Percentiles rank a stretch among this genome's conserved stretches.
These are phyloP conservation scores for Sciurus niger DNA, from an alignment of 2,113 vertebrate species.

Conservation along the genomic window DNA sequence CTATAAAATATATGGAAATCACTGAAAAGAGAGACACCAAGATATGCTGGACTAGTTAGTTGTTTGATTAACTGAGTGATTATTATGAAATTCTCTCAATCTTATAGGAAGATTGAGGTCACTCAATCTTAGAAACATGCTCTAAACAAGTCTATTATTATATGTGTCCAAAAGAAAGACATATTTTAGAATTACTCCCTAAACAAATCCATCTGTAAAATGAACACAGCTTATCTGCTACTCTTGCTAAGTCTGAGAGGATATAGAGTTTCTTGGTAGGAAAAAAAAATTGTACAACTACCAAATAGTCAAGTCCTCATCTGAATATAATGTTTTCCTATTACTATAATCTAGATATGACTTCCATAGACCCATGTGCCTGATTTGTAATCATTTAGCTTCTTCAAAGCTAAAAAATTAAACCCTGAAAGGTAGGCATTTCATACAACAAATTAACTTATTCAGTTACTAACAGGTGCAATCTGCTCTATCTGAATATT, in stretches of 20 bases:
- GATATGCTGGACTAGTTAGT: neutral
- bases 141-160: neutral
- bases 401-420: neutral
- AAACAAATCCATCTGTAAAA: neutral
- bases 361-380: neutral
- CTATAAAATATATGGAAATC: neutral
- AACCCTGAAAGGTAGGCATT: neutral
- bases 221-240: neutral
- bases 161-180: neutral
- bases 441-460: neutral
- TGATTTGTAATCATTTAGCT: neutral
- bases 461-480: neutral
- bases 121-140: neutral
- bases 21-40: neutral
- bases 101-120: neutral
- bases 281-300: neutral
- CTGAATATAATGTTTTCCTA: neutral
- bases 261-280: conserved; percentile 3
- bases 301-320: neutral
- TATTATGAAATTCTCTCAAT: neutral
- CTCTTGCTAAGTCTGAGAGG: neutral
- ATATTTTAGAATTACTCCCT: conserved; percentile 1
- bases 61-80: neutral
- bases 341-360: neutral
- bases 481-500: conserved; percentile 18